Evolutionary conservation across 2,888 invertebrate genomes (phyloP).

Genomic region (Xestia rhomboidea): DNA sequence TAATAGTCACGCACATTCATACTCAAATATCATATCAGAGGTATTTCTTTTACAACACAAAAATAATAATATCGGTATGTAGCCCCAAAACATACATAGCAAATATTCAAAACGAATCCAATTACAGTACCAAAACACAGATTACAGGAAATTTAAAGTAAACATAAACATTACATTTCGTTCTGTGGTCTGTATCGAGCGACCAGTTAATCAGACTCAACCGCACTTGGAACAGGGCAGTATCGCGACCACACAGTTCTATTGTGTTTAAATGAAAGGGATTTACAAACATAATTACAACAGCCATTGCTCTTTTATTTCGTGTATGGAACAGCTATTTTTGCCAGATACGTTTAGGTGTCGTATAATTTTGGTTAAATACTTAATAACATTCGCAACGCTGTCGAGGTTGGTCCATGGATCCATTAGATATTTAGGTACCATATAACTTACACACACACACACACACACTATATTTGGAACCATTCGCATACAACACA

Average conservation of each 20-base stretch:
- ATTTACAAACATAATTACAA: conserved; percentile 32
- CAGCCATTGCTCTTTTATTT: not conserved
- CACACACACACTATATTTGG: no score
- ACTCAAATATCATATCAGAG: not conserved
- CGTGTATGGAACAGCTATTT: not conserved
- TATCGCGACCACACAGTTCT: conserved; percentile 28
- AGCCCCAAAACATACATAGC: not conserved
- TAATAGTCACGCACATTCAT: no score
- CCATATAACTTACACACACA: no score
- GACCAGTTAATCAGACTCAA: conserved; percentile 40
- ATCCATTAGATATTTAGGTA: no score
- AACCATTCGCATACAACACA: no score
- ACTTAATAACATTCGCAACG: no score
- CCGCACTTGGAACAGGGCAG: conserved; percentile 2
- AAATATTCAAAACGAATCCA: conserved; percentile 13
- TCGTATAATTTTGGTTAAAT: no score
- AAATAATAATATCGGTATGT: not conserved
- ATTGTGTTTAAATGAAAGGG: conserved; percentile 25
- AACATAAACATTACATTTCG: conserved; percentile 37
- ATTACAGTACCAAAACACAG: conserved; percentile 28
- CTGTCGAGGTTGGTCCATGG: no score
- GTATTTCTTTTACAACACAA: not conserved
- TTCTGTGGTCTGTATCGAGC: conserved; percentile 7
- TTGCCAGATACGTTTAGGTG: not conserved
- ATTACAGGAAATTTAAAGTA: conserved; percentile 51